Conservation (phyloP, 2,797 vertebrate genomes). For the Hirundo rustica region DNA sequence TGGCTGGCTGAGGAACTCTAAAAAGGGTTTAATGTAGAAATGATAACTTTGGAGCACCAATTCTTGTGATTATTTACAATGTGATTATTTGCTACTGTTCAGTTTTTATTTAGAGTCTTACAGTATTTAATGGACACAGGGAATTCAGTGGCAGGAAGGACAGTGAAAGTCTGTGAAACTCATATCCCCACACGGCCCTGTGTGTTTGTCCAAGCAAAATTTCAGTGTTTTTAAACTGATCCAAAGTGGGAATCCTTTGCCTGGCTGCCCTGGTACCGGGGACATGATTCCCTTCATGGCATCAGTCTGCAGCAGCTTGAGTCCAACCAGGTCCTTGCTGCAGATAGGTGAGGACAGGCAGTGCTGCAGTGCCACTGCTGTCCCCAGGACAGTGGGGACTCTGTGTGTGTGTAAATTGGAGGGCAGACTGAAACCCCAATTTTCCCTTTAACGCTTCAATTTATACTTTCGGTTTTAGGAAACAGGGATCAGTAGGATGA, state of each 20-base stretch:
- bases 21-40: background rate
- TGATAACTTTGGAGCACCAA: background rate
- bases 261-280: accelerated
- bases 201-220: background rate
- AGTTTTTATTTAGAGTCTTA: background rate
- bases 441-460: background rate
- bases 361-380: background rate
- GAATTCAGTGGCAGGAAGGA: background rate
- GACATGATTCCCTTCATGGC: background rate
- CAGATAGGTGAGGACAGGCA: background rate
- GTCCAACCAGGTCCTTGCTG: background rate
- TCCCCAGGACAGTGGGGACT: background rate
- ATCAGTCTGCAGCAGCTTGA: background rate
- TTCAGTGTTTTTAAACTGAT: background rate
- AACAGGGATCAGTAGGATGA: background rate
- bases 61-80: background rate
- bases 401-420: background rate
- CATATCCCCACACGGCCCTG: background rate
- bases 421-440: background rate
- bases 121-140: background rate
- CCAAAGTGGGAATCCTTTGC: background rate
- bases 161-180: background rate
- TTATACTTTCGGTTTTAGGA: background rate
- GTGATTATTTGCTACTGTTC: background rate
- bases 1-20: background rate